phyloP scores from a whole-genome alignment of 2,113 vertebrate species.

The Poeciliopsis retropinna region DNA sequence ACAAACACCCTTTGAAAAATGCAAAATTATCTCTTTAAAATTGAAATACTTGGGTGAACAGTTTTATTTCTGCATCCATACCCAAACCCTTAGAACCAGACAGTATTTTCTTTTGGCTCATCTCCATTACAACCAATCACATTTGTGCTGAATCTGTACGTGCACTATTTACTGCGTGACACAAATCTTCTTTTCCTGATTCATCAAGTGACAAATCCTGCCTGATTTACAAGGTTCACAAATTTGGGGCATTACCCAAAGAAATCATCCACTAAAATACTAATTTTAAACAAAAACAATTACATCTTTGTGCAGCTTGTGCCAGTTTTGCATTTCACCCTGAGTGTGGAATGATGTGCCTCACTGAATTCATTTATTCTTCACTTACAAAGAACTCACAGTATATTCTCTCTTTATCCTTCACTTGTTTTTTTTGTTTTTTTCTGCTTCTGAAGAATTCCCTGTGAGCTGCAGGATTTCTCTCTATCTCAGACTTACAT shows the following conservation, averaged over 20 bases:
- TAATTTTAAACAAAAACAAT: background rate
- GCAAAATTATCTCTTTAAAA: background rate
- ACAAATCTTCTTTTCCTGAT: background rate
- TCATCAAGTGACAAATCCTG: background rate
- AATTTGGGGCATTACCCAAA: background rate
- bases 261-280: background rate
- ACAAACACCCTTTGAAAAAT: background rate
- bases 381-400: background rate
- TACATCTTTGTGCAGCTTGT: background rate
- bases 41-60: background rate
- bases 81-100: background rate
- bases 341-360: background rate
- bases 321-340: background rate
- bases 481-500: constrained; percentile 62
- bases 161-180: background rate
- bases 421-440: constrained; percentile 37
- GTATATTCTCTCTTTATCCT: constrained; percentile 19
- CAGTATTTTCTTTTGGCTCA: background rate
- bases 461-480: constrained; percentile 35
- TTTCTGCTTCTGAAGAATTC: constrained; percentile 26
- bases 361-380: constrained; percentile 8
- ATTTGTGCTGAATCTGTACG: background rate
- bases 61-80: background rate
- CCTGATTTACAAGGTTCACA: background rate
- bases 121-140: background rate